Evolutionary conservation across 1,140 invertebrate species (phyloP).

Genomic region (Stenopsyche tienmushanensis): DNA sequence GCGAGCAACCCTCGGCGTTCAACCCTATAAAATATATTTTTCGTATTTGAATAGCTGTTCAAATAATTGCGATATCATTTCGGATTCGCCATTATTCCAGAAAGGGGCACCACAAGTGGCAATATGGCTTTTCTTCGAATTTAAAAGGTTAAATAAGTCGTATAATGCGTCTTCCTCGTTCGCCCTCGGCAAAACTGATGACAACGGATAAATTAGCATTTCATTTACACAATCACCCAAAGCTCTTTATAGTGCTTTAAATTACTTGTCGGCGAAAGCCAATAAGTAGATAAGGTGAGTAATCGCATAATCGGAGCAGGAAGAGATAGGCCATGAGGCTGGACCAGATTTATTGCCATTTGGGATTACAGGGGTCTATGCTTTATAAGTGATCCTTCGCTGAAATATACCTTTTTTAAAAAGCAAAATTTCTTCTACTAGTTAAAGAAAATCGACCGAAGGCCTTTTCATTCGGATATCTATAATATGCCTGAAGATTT

Average conservation of each 20-base stretch:
- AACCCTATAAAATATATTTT: too few species aligned
- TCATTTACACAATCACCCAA: conserved; percentile 9
- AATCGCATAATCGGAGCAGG: conserved; percentile 36
- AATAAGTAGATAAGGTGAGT: conserved; percentile 39
- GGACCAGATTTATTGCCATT: conserved; percentile 35
- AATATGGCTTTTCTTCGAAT: too few species aligned
- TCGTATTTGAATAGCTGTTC: too few species aligned
- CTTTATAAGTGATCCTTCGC: conserved; percentile 30
- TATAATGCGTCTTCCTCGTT: background rate
- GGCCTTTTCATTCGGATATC: too few species aligned
- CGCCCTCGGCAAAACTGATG: background rate
- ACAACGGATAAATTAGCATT: conserved; percentile 18
- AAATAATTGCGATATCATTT: too few species aligned
- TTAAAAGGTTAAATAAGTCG: background rate
- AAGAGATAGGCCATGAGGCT: conserved; percentile 28
- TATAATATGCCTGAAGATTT: too few species aligned
- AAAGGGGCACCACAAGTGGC: too few species aligned
- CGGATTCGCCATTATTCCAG: too few species aligned
- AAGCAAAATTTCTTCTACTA: too few species aligned
- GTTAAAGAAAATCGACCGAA: too few species aligned
- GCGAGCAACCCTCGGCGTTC: too few species aligned
- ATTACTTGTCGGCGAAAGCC: conserved; percentile 34
- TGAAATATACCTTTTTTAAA: too few species aligned
- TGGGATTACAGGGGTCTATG: conserved; percentile 36
- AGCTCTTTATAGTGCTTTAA: conserved; percentile 26